Evolutionary conservation across 30 jellyfish, hydroid and myxozoan genomes (phyloP), one percentile per base, ranked within the genome.

Genomic region (Hydra vulgaris): DNA sequence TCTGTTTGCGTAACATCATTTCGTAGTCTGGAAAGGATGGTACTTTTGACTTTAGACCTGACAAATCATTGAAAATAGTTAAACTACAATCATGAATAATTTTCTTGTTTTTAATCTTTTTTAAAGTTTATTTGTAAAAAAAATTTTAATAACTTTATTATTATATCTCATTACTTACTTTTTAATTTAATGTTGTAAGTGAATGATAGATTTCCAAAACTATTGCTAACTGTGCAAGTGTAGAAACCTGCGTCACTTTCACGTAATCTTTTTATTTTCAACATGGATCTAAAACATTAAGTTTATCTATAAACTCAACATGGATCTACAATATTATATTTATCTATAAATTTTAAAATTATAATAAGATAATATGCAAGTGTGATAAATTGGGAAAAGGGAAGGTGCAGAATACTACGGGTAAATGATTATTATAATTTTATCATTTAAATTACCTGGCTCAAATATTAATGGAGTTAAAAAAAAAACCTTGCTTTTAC

Each of bases 181-280:
- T 68, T 80, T 18, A 80, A 15, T 70, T 70, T 80, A 0, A 80
- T 23, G 72, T 89, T 83, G 54, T 27, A 89, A 0, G 93, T 68
- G 81, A 89, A 89, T 7, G 97, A 85, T 18, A 90, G 82, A 74
- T 82, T 90, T n/a, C 97, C 97, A 67, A 81, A 90, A 70, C 68
- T 83, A 72, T 90, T 90, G 8, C 89, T 73, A 25, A 94, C 95
- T 53, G 76, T 82, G 94, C 97, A 90, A 26, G 95, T 90, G 89
- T 90, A 90, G 18, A 86, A 83, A 24, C 87, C 97, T 18, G 76
- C 77, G 70, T 90, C 97, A 52, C 80, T 54, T 24, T 85, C 83
- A 15, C 97, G 80, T 0, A 90, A 25, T 78, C 97, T 77, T 72
- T 83, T 88, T 26, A 90, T 90, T 80, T 86, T 85, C 88, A 90